Evolutionary conservation across 2,888 invertebrate species (phyloP).

Genomic region (Siphlonurus alternatus): DNA sequence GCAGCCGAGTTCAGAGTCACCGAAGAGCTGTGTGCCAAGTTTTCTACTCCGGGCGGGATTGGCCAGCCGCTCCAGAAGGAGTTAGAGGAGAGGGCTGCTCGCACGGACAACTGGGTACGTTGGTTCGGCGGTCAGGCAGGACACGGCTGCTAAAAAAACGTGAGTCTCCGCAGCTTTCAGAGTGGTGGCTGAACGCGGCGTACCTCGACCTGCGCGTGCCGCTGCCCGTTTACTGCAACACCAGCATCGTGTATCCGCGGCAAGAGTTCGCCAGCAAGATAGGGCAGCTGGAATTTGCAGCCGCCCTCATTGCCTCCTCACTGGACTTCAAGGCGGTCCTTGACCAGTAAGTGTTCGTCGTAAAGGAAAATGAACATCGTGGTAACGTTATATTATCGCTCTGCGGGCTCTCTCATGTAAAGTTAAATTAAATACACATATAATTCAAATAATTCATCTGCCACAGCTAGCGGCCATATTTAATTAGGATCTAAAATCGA

Average conservation of each 20-base stretch:
- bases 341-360: not conserved
- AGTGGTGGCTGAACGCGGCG: not conserved
- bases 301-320: not conserved
- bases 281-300: not conserved
- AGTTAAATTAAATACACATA: no score
- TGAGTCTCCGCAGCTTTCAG: not conserved
- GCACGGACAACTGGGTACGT: conserved; percentile 55
- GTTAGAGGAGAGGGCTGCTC: conserved; percentile 45
- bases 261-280: not conserved
- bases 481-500: no score
- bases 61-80: conserved; percentile 56
- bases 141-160: no score
- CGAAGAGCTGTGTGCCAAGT: conserved; percentile 44
- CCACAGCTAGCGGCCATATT: no score
- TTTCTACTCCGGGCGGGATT: conserved; percentile 38
- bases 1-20: conserved; percentile 54
- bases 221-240: not conserved
- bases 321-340: not conserved
- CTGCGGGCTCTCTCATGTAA: no score
- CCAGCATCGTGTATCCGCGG: not conserved
- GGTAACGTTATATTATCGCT: no score
- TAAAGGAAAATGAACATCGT: no score
- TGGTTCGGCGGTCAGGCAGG: no score
- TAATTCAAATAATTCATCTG: no score
- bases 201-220: not conserved